Base-by-base conservation (phyloP, 2,888 invertebrate genomes). In the Spialia ferax region DNA sequence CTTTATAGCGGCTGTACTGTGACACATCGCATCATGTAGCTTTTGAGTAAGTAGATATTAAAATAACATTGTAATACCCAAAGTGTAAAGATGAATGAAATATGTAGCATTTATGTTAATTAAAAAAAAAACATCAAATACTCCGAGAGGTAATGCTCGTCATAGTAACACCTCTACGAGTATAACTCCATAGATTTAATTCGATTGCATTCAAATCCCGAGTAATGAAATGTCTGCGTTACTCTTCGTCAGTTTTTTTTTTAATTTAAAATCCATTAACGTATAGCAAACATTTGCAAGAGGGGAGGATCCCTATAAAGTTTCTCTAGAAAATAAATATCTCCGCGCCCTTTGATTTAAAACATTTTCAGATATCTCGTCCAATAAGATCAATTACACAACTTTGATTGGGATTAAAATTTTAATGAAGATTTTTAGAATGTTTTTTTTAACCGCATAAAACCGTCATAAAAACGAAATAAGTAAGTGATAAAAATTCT, bases 191-290 rank as follows among this genome's bases (percentile, higher is more conserved):
- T n/a, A 35, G 13, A 35, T 13, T 26, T 45, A 55, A 45, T 56
- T 55, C 56, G 55, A 63, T 63, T 45, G 29, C 45, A 48, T 56
- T 32, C 2, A 63, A 63, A 54, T 42, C 55, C 29, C 29, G 20
- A 10, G n/a, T 32, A 56, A 48, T 48, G 63, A 60, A 68, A 65
- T 52, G 23, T 59, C 70, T 77, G 79, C 75, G 79, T 84, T 84
- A 85, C 86, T 77, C 73, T 75, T 75, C 70, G 82, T 75, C 77
- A 78, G 75, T 78, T 79, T 86, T 88, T 79, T 86, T 88, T 42
- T 89, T 86, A 87, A 88, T 87, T 86, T 85, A 80, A 88, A 89
- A 88, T 87, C 85, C 86, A 90, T 90, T 88, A 87, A 83, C 84
- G 86, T 88, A 89, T 87, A 80, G 83, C 77, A 77, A 75, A 76